phyloP scores from a whole-genome alignment of 2,113 vertebrate species.

The Chamaea fasciata region DNA sequence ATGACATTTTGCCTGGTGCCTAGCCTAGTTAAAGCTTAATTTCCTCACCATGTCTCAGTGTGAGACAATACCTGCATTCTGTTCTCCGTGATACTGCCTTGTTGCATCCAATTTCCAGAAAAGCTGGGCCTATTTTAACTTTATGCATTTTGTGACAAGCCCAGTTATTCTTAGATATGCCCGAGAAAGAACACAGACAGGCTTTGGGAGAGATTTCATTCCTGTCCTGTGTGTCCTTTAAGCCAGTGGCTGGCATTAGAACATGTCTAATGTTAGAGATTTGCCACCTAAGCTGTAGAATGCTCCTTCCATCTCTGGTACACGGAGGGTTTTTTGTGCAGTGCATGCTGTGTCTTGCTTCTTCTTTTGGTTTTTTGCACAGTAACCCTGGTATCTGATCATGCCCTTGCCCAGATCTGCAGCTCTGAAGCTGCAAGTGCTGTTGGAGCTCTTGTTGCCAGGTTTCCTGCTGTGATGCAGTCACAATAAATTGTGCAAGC shows the following conservation, averaged over 20 bases:
- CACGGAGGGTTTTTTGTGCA: neutral
- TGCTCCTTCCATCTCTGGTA: neutral
- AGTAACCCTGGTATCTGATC: slow-evolving; percentile 1
- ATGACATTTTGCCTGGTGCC: neutral
- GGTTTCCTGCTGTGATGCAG: neutral
- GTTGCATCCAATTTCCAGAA: neutral
- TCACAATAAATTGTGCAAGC: neutral
- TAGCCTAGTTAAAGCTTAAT: neutral
- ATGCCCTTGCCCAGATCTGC: neutral
- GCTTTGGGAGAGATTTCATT: neutral
- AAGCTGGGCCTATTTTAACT: neutral
- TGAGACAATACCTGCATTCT: neutral
- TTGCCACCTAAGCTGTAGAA: neutral
- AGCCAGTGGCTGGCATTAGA: neutral
- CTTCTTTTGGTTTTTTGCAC: slow-evolving; percentile 4
- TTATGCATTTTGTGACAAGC: neutral
- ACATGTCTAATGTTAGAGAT: neutral
- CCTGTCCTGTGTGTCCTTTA: neutral
- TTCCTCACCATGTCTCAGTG: neutral
- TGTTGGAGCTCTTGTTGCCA: slow-evolving; percentile 11
- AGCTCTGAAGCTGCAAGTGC: neutral
- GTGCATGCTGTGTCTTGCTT: slow-evolving; percentile 14
- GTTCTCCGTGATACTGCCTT: neutral
- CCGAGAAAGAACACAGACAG: neutral
- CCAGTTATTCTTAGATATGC: neutral